phyloP scores from a whole-genome alignment of 2,888 invertebrate species.

The Trichogramma dendrolimi region DNA sequence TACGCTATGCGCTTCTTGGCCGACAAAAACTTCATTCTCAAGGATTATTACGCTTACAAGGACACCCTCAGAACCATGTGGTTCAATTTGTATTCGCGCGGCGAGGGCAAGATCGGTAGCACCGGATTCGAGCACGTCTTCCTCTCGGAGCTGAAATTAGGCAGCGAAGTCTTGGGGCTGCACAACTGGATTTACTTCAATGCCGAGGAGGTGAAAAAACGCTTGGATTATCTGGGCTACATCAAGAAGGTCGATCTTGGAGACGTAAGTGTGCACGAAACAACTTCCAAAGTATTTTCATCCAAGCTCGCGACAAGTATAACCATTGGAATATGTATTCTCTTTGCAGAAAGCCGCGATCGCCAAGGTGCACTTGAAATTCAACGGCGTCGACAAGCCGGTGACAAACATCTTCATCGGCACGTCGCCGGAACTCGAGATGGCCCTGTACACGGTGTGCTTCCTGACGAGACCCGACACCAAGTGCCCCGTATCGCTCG shows the following conservation, averaged over 20 bases:
- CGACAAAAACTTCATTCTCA: conserved; percentile 48
- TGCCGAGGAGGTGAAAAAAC: conserved; percentile 68
- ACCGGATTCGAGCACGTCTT: conserved; percentile 92
- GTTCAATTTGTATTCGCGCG: conserved; percentile 80
- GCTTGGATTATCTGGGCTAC: conserved; percentile 76
- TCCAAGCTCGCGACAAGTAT: background rate
- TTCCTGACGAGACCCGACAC: conserved; percentile 72
- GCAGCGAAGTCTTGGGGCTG: conserved; percentile 69
- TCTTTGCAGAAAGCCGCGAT: conserved; percentile 71
- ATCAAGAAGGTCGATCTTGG: conserved; percentile 67
- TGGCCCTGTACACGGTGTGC: conserved; percentile 85
- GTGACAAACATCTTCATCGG: conserved; percentile 76
- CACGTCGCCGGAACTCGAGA: conserved; percentile 85
- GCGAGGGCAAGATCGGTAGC: conserved; percentile 72
- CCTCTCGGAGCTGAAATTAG: conserved; percentile 78
- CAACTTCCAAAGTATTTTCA: background rate
- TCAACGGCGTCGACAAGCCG: conserved; percentile 70
- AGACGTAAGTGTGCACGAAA: conserved; percentile 58
- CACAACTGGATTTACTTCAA: conserved; percentile 90
- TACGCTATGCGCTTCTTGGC: conserved; percentile 55
- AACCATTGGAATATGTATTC: conserved; percentile 31
- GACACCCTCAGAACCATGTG: conserved; percentile 70
- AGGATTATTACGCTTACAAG: conserved; percentile 59
- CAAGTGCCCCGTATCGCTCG: conserved; percentile 70
- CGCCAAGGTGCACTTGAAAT: conserved; percentile 68